Conservation (phyloP, 37 sponge, comb jelly and placozoan species). For the Tethya wilhelma region DNA sequence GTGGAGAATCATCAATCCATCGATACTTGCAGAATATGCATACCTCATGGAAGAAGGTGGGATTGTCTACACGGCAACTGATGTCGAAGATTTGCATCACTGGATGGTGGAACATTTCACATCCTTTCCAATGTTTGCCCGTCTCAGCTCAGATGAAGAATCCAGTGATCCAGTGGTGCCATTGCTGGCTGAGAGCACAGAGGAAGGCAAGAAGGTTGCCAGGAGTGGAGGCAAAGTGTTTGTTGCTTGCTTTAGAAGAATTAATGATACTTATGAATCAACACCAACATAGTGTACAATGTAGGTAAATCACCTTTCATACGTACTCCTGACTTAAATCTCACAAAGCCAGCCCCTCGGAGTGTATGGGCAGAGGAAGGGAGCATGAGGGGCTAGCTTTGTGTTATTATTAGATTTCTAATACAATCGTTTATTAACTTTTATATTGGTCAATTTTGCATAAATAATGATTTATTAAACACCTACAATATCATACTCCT, state of each 20-base stretch:
- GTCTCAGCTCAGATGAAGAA: slow-evolving; percentile 40
- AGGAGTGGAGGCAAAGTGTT: slow-evolving; percentile 58
- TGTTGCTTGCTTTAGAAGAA: slow-evolving; percentile 78
- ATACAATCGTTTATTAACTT: too few species aligned
- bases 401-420: too few species aligned
- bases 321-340: too few species aligned
- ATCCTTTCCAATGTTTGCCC: slow-evolving; percentile 84
- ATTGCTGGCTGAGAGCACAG: slow-evolving; percentile 73
- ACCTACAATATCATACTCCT: too few species aligned
- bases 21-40: slow-evolving; percentile 93
- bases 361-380: too few species aligned
- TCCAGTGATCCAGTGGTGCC: slow-evolving; percentile 72
- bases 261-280: slow-evolving; percentile 44
- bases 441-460: too few species aligned
- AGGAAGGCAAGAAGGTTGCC: slow-evolving; percentile 96
- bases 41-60: slow-evolving; percentile 86
- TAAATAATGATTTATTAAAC: too few species aligned
- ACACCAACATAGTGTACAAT: too few species aligned
- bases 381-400: too few species aligned
- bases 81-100: slow-evolving; percentile 93
- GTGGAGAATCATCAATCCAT: slow-evolving; percentile 88
- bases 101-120: slow-evolving; percentile 89
- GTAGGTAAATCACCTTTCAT: too few species aligned
- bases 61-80: slow-evolving; percentile 92
- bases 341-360: too few species aligned